phyloP scores from a whole-genome alignment of 2,113 vertebrate genomes.

The Sisor rabdophorus region DNA sequence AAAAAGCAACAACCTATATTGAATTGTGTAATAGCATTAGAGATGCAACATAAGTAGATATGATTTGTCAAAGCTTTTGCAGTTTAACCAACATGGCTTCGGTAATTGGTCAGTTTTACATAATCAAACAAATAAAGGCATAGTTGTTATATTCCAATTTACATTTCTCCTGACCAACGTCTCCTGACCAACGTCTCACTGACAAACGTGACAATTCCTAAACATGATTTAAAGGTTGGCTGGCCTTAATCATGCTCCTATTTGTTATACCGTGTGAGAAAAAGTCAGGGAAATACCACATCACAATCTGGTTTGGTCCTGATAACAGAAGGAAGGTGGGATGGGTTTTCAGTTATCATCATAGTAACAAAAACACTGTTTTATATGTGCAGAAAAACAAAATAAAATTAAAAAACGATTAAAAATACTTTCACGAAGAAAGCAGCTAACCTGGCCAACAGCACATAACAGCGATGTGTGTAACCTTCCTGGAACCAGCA shows the following conservation, averaged over 20 bases:
- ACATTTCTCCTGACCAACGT: background rate
- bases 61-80: background rate
- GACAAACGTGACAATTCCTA: background rate
- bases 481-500: constrained; percentile 18
- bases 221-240: constrained; percentile 76
- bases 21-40: constrained; percentile 4
- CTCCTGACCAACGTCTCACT: background rate
- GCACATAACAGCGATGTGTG: background rate
- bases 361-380: background rate
- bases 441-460: background rate
- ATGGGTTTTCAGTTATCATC: background rate
- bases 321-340: background rate
- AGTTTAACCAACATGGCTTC: background rate
- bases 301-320: background rate
- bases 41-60: too few relatives aligned
- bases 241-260: constrained; percentile 71
- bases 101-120: constrained; percentile 14
- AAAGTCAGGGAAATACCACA: background rate
- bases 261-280: background rate
- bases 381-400: background rate
- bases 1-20: background rate
- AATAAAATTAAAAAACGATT: background rate
- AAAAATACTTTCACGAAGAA: constrained; percentile 6
- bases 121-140: background rate
- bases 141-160: background rate